Percentiles rank a stretch among this genome's conserved stretches.
These are phyloP conservation scores for Chironomus riparius DNA, from an alignment of 2,888 invertebrate genomes.

Conservation along the genomic window DNA sequence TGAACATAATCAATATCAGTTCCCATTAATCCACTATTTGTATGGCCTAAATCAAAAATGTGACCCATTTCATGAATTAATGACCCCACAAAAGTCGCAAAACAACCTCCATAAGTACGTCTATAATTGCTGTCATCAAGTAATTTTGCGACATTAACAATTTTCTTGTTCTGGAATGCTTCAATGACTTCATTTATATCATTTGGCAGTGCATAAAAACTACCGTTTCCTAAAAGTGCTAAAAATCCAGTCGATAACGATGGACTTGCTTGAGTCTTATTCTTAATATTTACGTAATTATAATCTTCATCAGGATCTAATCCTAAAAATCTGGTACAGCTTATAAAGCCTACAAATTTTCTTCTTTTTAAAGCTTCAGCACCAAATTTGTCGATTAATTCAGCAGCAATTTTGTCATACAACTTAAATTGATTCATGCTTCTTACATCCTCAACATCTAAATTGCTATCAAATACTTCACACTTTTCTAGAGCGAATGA, in stretches of 20 bases:
- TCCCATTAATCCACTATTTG: conserved; percentile 86
- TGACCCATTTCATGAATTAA: conserved; percentile 91
- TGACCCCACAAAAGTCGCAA: conserved; percentile 82
- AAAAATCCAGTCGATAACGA: conserved; percentile 87
- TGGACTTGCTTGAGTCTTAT: conserved; percentile 69
- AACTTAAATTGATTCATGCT: conserved; percentile 66
- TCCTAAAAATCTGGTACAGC: conserved; percentile 72
- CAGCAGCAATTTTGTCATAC: conserved; percentile 78
- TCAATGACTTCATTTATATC: conserved; percentile 56
- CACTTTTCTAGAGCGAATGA: conserved; percentile 75
- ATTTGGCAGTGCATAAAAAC: conserved; percentile 83
- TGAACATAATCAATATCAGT: conserved; percentile 78
- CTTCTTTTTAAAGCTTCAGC: conserved; percentile 50
- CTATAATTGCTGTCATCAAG: conserved; percentile 91
- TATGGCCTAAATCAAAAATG: conserved; percentile 88
- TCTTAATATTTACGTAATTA: conserved; percentile 59
- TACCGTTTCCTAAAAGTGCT: conserved; percentile 83
- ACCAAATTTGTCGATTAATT: conserved; percentile 63
- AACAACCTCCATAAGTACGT: conserved; percentile 77
- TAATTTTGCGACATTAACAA: conserved; percentile 60
- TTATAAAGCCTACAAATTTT: conserved; percentile 84
- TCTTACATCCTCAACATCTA: conserved; percentile 61
- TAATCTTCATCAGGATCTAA: conserved; percentile 48
- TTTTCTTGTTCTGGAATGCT: conserved; percentile 41
- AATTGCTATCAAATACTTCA: conserved; percentile 60